phyloP scores from a whole-genome alignment of 37 sponge, comb jelly and placozoan species.

The Haliclona indistincta region DNA sequence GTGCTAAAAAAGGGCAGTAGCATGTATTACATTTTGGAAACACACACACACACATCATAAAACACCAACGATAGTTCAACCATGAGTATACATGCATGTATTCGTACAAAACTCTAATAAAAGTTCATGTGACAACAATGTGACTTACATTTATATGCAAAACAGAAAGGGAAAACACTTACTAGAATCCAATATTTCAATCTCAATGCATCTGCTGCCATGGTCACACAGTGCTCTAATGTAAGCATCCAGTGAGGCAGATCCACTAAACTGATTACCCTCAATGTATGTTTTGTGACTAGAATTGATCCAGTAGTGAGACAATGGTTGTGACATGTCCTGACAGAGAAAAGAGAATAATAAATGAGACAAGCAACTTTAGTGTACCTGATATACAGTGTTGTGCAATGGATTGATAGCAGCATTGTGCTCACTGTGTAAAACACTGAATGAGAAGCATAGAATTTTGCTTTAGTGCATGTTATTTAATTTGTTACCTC shows the following conservation, averaged over 20 bases:
- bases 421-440: constrained; percentile 64
- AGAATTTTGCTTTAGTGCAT: too few species aligned
- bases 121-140: too few species aligned
- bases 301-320: constrained; percentile 95
- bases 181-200: constrained; percentile 78
- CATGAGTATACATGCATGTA: neutral
- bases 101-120: too few species aligned
- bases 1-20: constrained; percentile 25
- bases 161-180: neutral
- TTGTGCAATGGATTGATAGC: constrained; percentile 57
- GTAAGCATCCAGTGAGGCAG: constrained; percentile 86
- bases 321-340: constrained; percentile 90
- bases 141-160: too few species aligned
- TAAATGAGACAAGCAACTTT: too few species aligned
- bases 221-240: constrained; percentile 74
- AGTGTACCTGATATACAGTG: constrained; percentile 66
- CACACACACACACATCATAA: neutral
- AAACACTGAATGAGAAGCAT: constrained; percentile 38
- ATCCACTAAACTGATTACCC: constrained; percentile 80
- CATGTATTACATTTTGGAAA: neutral
- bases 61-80: too few species aligned
- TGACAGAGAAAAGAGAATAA: too few species aligned
- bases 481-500: constrained; percentile 65
- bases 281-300: constrained; percentile 93
- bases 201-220: constrained; percentile 87